Conservation (phyloP, 2,797 vertebrate genomes). For the Lateolabrax maculatus region DNA sequence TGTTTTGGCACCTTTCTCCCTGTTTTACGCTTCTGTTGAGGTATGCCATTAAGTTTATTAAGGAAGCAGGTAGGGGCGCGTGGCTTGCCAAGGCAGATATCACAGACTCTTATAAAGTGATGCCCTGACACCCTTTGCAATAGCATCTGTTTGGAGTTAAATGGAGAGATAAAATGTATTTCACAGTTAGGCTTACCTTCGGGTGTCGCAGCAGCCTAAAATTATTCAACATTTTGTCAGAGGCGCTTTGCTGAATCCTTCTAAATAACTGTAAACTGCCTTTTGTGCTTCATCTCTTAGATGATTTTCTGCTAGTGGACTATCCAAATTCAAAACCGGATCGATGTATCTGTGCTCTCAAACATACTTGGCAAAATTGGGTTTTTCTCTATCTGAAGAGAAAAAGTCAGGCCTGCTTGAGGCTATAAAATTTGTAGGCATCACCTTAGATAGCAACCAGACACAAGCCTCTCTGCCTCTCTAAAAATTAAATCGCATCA, state of each 20-base stretch:
- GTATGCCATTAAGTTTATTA: background rate
- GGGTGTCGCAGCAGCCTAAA: slow-evolving; percentile 2
- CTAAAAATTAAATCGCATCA: background rate
- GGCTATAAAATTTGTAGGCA: background rate
- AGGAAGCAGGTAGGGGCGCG: background rate
- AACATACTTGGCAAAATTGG: background rate
- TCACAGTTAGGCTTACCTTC: slow-evolving; percentile 12
- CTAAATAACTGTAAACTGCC: background rate
- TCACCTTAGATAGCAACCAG: background rate
- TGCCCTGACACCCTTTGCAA: background rate
- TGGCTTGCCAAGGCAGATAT: background rate
- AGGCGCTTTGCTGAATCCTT: slow-evolving; percentile 5
- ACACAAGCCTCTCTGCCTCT: slow-evolving; percentile 6
- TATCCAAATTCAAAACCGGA: background rate
- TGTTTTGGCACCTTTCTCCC: too few species aligned
- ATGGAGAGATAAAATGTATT: slow-evolving; percentile 5
- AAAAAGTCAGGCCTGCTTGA: background rate
- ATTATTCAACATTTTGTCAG: slow-evolving; percentile 8
- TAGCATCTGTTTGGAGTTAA: slow-evolving; percentile 17
- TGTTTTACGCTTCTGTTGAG: background rate
- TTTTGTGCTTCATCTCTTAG: background rate
- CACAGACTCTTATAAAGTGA: background rate
- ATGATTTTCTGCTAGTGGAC: slow-evolving; percentile 6
- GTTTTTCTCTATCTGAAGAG: background rate
- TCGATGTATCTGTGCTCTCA: background rate